A percentile compares a stretch with the other conserved stretches of the same genome.
phyloP scores from a whole-genome alignment of 2,113 vertebrate species.

The Xenopus borealis region DNA sequence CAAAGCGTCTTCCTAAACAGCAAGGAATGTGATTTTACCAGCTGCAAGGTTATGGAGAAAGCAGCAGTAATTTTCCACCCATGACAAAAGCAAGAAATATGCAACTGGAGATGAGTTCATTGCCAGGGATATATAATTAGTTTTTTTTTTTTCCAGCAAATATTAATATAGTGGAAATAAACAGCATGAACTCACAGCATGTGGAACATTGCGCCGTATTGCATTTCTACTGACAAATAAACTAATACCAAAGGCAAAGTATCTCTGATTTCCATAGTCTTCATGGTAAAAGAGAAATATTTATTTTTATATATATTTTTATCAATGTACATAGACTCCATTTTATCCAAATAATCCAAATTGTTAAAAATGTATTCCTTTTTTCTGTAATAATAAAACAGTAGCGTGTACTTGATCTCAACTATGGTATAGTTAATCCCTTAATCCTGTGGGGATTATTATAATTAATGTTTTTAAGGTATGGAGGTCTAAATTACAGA shows the following conservation, averaged over 20 bases:
- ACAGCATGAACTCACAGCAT: slow-evolving; percentile 15
- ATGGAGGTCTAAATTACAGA: too few relatives aligned
- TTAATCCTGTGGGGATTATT: too few relatives aligned
- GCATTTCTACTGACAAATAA: neutral
- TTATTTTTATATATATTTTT: too few relatives aligned
- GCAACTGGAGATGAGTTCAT: neutral
- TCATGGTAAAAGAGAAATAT: neutral
- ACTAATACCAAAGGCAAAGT: neutral
- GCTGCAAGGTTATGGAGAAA: slow-evolving; percentile 7
- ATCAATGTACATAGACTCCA: too few relatives aligned
- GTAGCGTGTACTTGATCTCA: too few relatives aligned
- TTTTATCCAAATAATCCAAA: too few relatives aligned
- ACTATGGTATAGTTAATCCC: too few relatives aligned
- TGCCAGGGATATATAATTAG: slow-evolving; percentile 6
- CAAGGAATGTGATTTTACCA: slow-evolving; percentile 13
- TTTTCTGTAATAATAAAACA: too few relatives aligned
- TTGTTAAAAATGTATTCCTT: too few relatives aligned
- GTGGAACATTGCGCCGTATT: neutral
- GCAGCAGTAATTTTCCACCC: neutral
- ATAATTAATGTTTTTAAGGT: too few relatives aligned
- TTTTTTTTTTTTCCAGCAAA: slow-evolving; percentile 19
- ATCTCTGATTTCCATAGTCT: slow-evolving; percentile 1
- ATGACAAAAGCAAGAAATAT: neutral
- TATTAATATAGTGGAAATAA: slow-evolving; percentile 18
- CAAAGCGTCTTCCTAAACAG: neutral